Evolutionary conservation across 2,797 vertebrate genomes (phyloP).

Genomic region (Gymnoscopelus microlampas): DNA sequence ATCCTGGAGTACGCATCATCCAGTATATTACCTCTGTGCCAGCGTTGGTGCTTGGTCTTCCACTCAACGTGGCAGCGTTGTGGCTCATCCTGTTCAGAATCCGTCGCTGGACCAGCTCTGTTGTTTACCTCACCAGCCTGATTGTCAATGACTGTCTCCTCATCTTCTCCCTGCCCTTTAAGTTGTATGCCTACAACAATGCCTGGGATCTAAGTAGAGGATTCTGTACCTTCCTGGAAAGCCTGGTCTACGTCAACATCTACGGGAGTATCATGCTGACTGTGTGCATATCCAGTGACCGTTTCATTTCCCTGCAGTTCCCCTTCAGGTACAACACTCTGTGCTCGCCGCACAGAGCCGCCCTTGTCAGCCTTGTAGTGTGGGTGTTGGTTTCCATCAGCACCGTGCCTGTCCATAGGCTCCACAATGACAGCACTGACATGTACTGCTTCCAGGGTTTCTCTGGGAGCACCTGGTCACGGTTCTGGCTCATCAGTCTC

Average conservation of each 20-base stretch:
- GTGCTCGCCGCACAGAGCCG: slow-evolving; percentile 72
- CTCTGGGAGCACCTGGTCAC: slow-evolving; percentile 65
- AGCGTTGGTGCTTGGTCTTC: slow-evolving; percentile 68
- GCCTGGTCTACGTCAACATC: slow-evolving; percentile 80
- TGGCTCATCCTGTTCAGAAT: slow-evolving; percentile 70
- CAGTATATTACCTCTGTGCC: slow-evolving; percentile 73
- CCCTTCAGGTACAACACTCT: slow-evolving; percentile 61
- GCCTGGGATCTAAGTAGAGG: slow-evolving; percentile 58
- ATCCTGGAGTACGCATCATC: slow-evolving; percentile 29
- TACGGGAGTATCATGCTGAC: slow-evolving; percentile 81
- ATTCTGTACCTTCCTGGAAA: slow-evolving; percentile 78
- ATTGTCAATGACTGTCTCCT: slow-evolving; percentile 78
- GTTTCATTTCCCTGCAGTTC: slow-evolving; percentile 67
- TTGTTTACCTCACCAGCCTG: slow-evolving; percentile 75
- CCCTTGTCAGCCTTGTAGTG: slow-evolving; percentile 56
- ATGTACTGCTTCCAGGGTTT: slow-evolving; percentile 76
- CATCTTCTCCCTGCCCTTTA: slow-evolving; percentile 81
- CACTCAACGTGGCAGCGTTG: slow-evolving; percentile 74
- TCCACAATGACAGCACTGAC: slow-evolving; percentile 35
- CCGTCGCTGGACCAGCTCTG: slow-evolving; percentile 71
- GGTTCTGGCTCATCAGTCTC: slow-evolving; percentile 39
- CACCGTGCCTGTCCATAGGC: slow-evolving; percentile 50
- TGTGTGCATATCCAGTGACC: slow-evolving; percentile 74
- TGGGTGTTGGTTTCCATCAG: slow-evolving; percentile 54
- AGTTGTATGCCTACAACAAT: slow-evolving; percentile 70